phyloP scores from a whole-genome alignment of 1,140 invertebrate genomes.

The Ladona fulva region DNA sequence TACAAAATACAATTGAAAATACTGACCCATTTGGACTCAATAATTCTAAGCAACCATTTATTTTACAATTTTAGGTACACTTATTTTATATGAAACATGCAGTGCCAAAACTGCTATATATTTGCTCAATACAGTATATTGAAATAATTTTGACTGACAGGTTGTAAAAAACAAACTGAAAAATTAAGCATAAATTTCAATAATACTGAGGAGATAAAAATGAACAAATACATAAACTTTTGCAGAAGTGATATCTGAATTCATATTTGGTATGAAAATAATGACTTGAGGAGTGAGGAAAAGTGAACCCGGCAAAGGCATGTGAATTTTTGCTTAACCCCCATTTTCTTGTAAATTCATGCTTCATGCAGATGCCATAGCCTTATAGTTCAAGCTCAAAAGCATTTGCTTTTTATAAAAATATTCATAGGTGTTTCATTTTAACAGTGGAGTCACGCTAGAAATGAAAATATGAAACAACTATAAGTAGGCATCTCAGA shows the following conservation, averaged over 20 bases:
- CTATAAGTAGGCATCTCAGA: too few relatives aligned
- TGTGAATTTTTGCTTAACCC: neutral
- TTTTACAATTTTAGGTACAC: neutral
- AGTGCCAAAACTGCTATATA: conserved; percentile 4
- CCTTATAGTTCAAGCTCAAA: neutral
- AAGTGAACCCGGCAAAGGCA: neutral
- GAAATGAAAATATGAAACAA: too few relatives aligned
- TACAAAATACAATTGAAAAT: neutral
- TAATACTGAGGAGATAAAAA: neutral
- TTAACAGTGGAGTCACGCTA: too few relatives aligned
- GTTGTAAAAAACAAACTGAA: neutral
- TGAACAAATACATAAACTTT: neutral
- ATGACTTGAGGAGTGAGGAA: neutral
- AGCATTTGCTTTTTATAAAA: neutral
- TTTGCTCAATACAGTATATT: neutral
- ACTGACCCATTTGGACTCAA: neutral
- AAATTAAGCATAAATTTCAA: conserved; percentile 5
- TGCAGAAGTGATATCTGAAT: neutral
- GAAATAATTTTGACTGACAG: neutral
- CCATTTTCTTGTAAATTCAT: neutral
- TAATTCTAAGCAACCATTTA: neutral
- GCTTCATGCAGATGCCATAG: neutral
- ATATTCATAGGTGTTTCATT: neutral
- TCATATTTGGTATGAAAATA: neutral
- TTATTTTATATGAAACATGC: neutral